Percentiles rank a stretch among this genome's conserved stretches.
phyloP scores from a whole-genome alignment of 2,797 vertebrate genomes.

The Antrozous pallidus region DNA sequence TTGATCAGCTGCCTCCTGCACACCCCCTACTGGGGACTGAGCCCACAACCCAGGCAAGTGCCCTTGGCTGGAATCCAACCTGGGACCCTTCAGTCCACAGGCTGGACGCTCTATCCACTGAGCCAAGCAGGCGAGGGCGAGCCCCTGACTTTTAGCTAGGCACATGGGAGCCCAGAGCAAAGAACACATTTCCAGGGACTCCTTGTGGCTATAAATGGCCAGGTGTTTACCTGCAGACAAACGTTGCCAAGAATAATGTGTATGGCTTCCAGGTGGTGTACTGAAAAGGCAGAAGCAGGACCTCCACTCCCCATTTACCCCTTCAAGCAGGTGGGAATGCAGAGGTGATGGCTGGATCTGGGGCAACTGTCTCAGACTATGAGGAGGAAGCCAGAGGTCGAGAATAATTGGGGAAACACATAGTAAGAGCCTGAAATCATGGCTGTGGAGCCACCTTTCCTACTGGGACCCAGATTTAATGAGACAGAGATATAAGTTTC shows the following conservation, averaged over 20 bases:
- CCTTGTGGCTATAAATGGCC: background rate
- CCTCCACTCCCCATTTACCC: background rate
- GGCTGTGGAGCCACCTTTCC: background rate
- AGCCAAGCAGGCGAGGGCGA: no score
- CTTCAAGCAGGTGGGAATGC: background rate
- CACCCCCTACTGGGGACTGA: no score
- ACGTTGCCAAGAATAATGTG: background rate
- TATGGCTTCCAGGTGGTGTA: background rate
- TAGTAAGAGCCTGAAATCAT: background rate
- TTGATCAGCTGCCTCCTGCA: no score
- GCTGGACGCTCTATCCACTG: no score
- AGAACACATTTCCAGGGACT: background rate
- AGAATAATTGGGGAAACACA: background rate
- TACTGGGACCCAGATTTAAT: background rate
- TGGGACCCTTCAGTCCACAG: no score
- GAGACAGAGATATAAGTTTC: background rate
- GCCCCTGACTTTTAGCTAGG: background rate
- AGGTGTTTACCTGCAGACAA: background rate
- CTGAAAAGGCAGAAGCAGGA: background rate
- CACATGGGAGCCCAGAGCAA: background rate
- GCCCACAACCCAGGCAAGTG: no score
- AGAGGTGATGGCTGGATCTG: background rate
- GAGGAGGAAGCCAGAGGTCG: background rate
- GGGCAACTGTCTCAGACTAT: background rate
- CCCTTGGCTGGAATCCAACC: no score